Evolutionary conservation across 2,888 invertebrate species (phyloP).

Genomic region (Cetonia aurata): DNA sequence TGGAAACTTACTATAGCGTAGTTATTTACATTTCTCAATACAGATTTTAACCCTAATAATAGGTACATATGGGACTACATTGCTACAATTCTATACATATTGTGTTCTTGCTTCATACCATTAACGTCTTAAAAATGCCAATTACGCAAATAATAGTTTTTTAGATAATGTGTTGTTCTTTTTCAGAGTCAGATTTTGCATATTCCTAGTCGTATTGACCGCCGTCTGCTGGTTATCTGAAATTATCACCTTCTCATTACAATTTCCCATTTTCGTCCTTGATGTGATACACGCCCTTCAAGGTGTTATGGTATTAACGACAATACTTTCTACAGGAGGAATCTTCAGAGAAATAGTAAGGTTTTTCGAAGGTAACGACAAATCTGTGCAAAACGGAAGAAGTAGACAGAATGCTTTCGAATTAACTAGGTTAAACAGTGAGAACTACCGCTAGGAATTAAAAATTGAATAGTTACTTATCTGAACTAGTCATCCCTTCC

Average conservation of each 20-base stretch:
- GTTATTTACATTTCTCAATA: background rate
- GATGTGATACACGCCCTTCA: constrained; percentile 63
- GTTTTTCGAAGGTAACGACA: background rate
- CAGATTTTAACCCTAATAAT: background rate
- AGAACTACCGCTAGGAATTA: background rate
- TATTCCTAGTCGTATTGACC: constrained; percentile 64
- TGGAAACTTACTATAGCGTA: background rate
- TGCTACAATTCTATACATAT: background rate
- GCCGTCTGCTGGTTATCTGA: constrained; percentile 65
- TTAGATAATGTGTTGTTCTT: background rate
- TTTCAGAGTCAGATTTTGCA: constrained; percentile 61
- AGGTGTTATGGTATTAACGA: constrained; percentile 63
- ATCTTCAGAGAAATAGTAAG: constrained; percentile 40
- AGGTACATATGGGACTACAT: background rate
- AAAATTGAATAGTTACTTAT: background rate
- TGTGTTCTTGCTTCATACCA: too few relatives aligned
- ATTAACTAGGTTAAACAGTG: constrained; percentile 14
- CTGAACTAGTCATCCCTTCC: constrained; percentile 19
- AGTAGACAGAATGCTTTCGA: background rate
- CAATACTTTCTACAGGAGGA: constrained; percentile 63
- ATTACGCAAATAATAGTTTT: too few relatives aligned
- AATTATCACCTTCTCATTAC: constrained; percentile 60
- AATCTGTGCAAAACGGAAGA: background rate
- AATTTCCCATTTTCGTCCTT: constrained; percentile 55
- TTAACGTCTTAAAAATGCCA: background rate